Evolutionary conservation across 2,797 vertebrate species (phyloP).

Genomic region (Halcyon leucocephala): DNA sequence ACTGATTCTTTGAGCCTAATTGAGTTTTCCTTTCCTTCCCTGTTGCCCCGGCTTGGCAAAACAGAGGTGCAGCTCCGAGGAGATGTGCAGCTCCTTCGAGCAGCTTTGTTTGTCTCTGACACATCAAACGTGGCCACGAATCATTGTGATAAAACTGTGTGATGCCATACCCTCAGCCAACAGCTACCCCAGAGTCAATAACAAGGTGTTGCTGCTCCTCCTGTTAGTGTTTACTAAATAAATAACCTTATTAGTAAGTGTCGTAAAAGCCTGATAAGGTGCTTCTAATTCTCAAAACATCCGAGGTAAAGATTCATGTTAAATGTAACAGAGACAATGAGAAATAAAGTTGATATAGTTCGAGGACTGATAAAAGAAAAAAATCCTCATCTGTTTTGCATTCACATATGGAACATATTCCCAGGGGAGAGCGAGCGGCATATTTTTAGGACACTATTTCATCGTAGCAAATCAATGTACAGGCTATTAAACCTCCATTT

Average conservation of each 20-base stretch:
- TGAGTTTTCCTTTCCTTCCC: neutral
- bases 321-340: neutral
- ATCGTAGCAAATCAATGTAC: constrained; percentile 77
- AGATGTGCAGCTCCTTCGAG: neutral
- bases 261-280: constrained; percentile 66
- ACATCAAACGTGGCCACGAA: neutral
- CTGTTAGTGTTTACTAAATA: constrained; percentile 57
- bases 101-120: neutral
- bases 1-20: neutral
- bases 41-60: neutral
- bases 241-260: constrained; percentile 57
- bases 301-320: constrained; percentile 34
- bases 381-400: constrained; percentile 57
- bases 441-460: constrained; percentile 76
- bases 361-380: neutral
- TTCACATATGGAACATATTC: constrained; percentile 60
- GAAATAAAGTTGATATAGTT: neutral
- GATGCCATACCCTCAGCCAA: neutral
- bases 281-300: constrained; percentile 59
- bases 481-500: constrained; percentile 79
- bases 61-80: fast-evolving
- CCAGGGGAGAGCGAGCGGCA: constrained; percentile 29
- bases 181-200: neutral
- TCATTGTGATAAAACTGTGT: constrained; percentile 5
- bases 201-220: constrained; percentile 44